Conservation (phyloP, 2,113 vertebrate genomes). For the Tichodroma muraria region DNA sequence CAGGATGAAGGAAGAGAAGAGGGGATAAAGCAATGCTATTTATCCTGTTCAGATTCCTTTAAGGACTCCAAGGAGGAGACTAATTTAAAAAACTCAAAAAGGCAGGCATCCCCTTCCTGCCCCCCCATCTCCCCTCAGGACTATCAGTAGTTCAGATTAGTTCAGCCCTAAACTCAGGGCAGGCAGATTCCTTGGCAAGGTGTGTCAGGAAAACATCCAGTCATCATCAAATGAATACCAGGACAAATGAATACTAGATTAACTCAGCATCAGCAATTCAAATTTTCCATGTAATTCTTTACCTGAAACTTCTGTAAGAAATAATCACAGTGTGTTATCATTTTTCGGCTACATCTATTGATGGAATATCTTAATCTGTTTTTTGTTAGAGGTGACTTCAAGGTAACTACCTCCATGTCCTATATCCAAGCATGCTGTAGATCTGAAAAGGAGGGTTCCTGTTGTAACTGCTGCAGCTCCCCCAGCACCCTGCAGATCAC, state of each 20-base stretch:
- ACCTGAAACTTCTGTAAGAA: not conserved
- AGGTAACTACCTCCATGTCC: not conserved
- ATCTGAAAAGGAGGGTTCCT: not conserved
- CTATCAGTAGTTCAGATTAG: not conserved
- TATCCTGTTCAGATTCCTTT: not conserved
- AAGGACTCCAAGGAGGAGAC: not conserved
- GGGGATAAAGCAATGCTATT: not conserved
- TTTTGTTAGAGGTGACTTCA: not conserved
- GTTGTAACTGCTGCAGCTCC: not conserved
- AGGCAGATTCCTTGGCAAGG: slow-evolving; percentile 42
- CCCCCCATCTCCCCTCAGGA: not conserved
- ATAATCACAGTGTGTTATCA: not conserved
- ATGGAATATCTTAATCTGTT: not conserved
- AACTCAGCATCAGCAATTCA: not conserved
- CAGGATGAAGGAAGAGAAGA: not conserved
- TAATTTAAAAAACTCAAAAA: not conserved
- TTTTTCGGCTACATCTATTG: not conserved
- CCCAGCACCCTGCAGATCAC: not conserved
- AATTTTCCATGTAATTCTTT: not conserved
- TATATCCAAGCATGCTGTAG: not conserved
- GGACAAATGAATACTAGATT: not conserved
- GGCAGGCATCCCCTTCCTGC: not conserved
- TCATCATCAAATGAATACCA: not conserved
- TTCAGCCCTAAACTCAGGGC: not conserved
- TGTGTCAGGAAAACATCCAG: slow-evolving; percentile 19